A percentile compares a stretch with the other conserved stretches of the same genome.
phyloP scores from a whole-genome alignment of 2,797 vertebrate species.

The Vultur gryphus region DNA sequence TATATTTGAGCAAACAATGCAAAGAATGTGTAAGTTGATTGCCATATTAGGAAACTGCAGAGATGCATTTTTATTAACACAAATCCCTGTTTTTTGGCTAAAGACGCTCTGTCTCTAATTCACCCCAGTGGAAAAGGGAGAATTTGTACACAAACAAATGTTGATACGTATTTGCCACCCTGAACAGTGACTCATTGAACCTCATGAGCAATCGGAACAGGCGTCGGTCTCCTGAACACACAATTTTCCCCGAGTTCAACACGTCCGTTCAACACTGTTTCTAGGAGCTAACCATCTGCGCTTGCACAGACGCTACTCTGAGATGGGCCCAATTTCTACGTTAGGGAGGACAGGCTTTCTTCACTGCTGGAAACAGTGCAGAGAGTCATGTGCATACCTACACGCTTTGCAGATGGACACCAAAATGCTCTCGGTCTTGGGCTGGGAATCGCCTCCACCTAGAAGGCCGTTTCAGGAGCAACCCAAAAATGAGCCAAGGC shows the following conservation, averaged over 20 bases:
- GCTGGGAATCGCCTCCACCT: not conserved
- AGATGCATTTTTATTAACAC: not conserved
- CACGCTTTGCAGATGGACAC: not conserved
- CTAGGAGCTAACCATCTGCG: not conserved
- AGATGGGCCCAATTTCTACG: not conserved
- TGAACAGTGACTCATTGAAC: not conserved
- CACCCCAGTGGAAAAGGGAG: not conserved
- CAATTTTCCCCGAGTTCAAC: not conserved
- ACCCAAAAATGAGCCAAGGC: not conserved
- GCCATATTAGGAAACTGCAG: no score
- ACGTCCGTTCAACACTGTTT: not conserved
- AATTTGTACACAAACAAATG: not conserved
- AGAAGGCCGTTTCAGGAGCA: not conserved
- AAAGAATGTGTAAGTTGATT: not conserved
- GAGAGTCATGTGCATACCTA: no score
- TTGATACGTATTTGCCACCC: accelerated
- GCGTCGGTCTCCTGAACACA: accelerated
- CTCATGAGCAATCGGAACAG: not conserved
- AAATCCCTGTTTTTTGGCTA: not conserved
- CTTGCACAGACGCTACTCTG: not conserved
- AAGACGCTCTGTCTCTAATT: not conserved
- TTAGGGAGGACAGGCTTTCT: not conserved
- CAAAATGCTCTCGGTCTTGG: not conserved
- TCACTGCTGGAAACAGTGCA: not conserved
- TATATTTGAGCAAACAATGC: not conserved